These are phyloP conservation scores for Harpegnathos saltator DNA, from an alignment of 1,140 invertebrate genomes.

Conservation along the genomic window DNA sequence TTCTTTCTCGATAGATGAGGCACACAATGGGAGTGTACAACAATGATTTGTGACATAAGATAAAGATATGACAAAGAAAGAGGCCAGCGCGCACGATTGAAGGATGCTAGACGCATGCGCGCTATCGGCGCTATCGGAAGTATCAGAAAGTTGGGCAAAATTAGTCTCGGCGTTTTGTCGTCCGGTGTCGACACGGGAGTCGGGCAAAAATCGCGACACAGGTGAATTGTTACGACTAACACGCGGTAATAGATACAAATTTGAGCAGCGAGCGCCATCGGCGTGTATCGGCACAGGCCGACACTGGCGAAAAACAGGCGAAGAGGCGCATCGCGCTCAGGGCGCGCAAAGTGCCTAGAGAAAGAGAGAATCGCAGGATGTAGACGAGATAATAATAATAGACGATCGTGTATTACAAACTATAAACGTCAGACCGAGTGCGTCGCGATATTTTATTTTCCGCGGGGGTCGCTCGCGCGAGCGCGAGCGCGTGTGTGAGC, in stretches of 20 bases:
- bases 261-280: neutral
- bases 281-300: slow-evolving; percentile 46
- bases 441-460: slow-evolving; percentile 68
- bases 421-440: slow-evolving; percentile 70
- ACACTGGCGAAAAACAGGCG: slow-evolving; percentile 56
- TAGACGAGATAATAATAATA: slow-evolving; percentile 76
- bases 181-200: slow-evolving; percentile 18
- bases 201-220: slow-evolving; percentile 18
- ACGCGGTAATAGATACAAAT: slow-evolving; percentile 52
- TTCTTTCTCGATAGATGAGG: neutral
- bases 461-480: slow-evolving; percentile 66
- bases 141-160: slow-evolving; percentile 19
- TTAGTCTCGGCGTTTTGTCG: slow-evolving; percentile 3
- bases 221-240: slow-evolving; percentile 39
- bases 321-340: slow-evolving; percentile 51
- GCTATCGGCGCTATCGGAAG: no score
- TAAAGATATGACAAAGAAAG: neutral
- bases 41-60: neutral
- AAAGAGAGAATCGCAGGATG: slow-evolving; percentile 60
- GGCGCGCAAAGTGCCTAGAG: slow-evolving; percentile 58
- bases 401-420: slow-evolving; percentile 76
- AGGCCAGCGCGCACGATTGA: neutral
- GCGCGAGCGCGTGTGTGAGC: slow-evolving; percentile 62
- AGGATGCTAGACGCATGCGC: neutral
- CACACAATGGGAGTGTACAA: neutral